Base-by-base conservation (phyloP, 1,140 invertebrate genomes). In the Antheraea pernyi region DNA sequence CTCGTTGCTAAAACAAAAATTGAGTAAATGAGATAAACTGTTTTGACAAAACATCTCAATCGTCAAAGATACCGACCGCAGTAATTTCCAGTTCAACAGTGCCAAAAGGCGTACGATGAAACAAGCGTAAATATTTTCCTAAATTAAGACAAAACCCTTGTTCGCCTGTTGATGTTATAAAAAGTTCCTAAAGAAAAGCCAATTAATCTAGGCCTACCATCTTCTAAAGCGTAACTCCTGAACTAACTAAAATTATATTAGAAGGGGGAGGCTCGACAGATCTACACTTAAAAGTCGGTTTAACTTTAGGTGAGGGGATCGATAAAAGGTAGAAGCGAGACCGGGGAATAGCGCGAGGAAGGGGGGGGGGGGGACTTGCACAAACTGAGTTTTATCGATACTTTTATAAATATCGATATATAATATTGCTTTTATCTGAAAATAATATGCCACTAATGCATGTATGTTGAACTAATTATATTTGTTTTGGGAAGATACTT, bases 281-380 rank as follows among this genome's bases (percentile, higher is more conserved):
- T 77, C 78, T 75, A 22, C n/a, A 73, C 74, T 67, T 37, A 65
- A 16, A 75, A 75, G 77, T 70, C 69, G 46, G 48, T 73, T 42
- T 64, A 19, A 53, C 46, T 46, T 39, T 59, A 65, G 42, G 63
- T 68, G 75, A 65, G 68, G 77, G 76, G 76, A 81, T 81, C 79
- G 75, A 81, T 81, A 81, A 77, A 71, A 72, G 70, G 78, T 71
- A 67, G 48, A 67, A 62, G 68, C 30, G 64, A 16, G 46, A 13
- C 46, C 46, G 46, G 16, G 46, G 1, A 16, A 53, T 13, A 53
- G 5, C 46, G 16, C 13, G 11, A 18, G n/a, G n/a, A n/a, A n/a
- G n/a, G 61, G 22, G 69, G 7, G 19, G 4, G 22, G 22, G 4
- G 22, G 1, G 22, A 30, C 22, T 11, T 53, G 16, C 16, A 16